phyloP scores from a whole-genome alignment of 2,797 vertebrate species.

The Oophaga sylvatica region DNA sequence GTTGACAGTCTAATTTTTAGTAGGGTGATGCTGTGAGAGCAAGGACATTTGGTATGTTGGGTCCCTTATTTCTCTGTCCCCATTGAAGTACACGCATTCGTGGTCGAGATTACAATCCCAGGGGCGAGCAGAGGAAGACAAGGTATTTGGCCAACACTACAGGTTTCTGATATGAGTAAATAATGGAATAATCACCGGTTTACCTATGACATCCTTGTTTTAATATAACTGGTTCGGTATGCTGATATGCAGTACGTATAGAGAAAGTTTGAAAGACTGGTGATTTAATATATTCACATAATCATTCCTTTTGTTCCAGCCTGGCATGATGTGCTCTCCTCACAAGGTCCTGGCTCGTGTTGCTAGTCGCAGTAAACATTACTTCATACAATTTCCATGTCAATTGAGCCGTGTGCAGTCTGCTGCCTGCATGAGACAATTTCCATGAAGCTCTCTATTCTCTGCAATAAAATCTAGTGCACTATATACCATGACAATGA shows the following conservation, averaged over 20 bases:
- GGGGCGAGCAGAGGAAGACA: too few relatives aligned
- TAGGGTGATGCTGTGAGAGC: too few relatives aligned
- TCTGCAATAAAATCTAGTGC: not conserved
- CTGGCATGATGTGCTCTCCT: not conserved
- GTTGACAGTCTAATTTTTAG: too few relatives aligned
- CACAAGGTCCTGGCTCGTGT: not conserved
- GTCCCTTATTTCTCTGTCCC: too few relatives aligned
- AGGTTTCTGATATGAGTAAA: not conserved
- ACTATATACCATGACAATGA: not conserved
- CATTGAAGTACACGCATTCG: too few relatives aligned
- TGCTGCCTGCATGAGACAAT: not conserved
- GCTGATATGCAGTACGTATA: not conserved
- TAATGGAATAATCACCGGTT: not conserved
- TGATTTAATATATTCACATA: not conserved
- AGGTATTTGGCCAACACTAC: too few relatives aligned
- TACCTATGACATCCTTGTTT: not conserved
- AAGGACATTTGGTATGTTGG: too few relatives aligned
- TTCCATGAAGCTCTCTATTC: not conserved
- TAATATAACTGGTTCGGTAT: not conserved
- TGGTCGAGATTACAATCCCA: too few relatives aligned
- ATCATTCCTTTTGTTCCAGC: not conserved
- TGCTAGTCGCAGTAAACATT: not conserved
- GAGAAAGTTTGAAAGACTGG: not conserved
- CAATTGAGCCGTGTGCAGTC: conserved; percentile 2
- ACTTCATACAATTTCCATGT: not conserved